Conservation (phyloP, 2,888 invertebrate species). For the Emmelina monodactyla region DNA sequence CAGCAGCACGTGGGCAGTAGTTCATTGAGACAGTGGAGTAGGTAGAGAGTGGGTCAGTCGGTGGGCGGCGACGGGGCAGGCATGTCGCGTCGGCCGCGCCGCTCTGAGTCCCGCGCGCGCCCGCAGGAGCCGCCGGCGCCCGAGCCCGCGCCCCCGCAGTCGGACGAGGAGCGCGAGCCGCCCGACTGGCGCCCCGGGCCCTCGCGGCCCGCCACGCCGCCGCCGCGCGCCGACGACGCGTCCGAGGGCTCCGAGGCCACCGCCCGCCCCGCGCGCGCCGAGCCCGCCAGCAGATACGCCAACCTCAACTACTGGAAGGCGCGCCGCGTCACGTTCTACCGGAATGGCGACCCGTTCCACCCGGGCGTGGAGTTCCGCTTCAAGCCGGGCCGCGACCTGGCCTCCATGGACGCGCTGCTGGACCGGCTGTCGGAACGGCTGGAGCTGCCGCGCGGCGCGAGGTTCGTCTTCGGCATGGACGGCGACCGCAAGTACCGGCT, state of each 20-base stretch:
- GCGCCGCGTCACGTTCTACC: constrained; percentile 86
- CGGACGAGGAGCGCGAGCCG: constrained; percentile 62
- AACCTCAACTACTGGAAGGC: constrained; percentile 90
- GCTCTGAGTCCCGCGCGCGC: constrained; percentile 38
- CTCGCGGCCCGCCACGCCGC: constrained; percentile 49
- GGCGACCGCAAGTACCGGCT: constrained; percentile 84
- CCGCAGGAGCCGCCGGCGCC: constrained; percentile 32
- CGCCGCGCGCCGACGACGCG: constrained; percentile 49
- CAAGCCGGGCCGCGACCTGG: constrained; percentile 87
- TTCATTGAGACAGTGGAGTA: constrained; percentile 27
- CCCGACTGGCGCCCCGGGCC: constrained; percentile 62
- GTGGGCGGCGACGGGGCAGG: constrained; percentile 37
- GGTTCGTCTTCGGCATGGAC: constrained; percentile 92
- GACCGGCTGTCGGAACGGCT: constrained; percentile 88
- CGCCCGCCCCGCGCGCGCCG: constrained; percentile 66
- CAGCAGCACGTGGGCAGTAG: not conserved
- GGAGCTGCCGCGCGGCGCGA: constrained; percentile 87
- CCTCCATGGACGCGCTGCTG: constrained; percentile 82
- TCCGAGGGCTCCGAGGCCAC: constrained; percentile 58
- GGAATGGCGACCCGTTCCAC: constrained; percentile 93
- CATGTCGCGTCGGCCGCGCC: constrained; percentile 48
- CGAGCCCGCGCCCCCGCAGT: constrained; percentile 45
- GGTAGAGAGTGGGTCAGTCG: constrained; percentile 42
- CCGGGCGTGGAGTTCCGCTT: constrained; percentile 87
- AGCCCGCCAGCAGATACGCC: constrained; percentile 72